Evolutionary conservation across 2,888 invertebrate genomes (phyloP), one percentile per base, ranked within the genome.

Genomic region (Cosmia pyralina): DNA sequence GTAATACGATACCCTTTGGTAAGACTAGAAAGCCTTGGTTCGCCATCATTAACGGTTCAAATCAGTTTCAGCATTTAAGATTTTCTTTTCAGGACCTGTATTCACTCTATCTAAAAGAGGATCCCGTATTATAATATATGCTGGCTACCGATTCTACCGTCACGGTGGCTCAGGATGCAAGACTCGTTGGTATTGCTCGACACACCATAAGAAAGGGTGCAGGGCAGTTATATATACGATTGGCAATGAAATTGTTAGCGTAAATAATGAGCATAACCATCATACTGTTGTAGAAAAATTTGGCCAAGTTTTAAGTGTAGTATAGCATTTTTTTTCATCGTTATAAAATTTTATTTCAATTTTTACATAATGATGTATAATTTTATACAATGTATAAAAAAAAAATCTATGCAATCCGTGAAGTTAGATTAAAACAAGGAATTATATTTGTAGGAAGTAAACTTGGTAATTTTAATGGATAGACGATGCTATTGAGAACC

Each of bases 181-280:
- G 64, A 89, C 85, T 0, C 78, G 92, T 0, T 92, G 93, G 93
- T 83, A 85, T 69, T 92, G 92, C 69, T 84, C 88, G 1, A 86
- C 90, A 0, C 87, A 90, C 62, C 88, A 89, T n/a, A 86, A 69
- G 19, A 81, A 34, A 11, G 87, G 90, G 0, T 93, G 93, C 72
- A 83, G 73, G 0, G 93, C 92, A 0, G 76, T 78, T 7, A 50
- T 92, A 8, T 72, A 79, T 55, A 92, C 92, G 0, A 11, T 85
- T 4, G 82, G 74, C 0, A 72, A 85, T 52, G n/a, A 68, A 41
- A 79, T 91, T n/a, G 34, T 90, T 2, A 75, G 46, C 44, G 60
- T 66, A 17, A 87, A 80, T n/a, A 83, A 69, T 41, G 11, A n/a
- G 0, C 67, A 67, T 46, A 63, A 7, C 63, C 63, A 63, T 17